phyloP scores from a whole-genome alignment of 2,797 vertebrate species.

The Coccyzus lansbergi region DNA sequence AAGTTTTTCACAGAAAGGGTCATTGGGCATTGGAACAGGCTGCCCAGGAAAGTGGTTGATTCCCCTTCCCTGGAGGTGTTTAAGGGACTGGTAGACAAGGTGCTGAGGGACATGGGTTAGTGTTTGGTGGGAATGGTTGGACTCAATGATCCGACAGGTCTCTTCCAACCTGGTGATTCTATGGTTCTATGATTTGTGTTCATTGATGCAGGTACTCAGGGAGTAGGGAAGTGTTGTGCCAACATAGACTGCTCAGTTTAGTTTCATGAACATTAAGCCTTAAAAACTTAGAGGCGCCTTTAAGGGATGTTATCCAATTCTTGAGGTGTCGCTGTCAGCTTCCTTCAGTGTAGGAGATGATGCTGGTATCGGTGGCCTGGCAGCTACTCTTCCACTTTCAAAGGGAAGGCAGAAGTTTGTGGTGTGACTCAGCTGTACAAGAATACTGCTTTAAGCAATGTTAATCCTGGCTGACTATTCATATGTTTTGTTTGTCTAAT shows the following conservation, averaged over 20 bases:
- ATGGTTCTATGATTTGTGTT: no score
- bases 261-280: background rate
- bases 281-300: background rate
- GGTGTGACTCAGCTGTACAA: conserved; percentile 49
- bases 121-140: no score
- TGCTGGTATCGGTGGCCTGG: background rate
- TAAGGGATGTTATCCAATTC: no score
- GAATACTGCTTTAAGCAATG: background rate
- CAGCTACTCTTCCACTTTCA: background rate
- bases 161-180: no score
- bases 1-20: no score
- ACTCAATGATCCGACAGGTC: no score
- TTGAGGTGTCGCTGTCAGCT: background rate
- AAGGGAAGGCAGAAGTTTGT: background rate
- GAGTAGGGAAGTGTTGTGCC: background rate
- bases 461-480: background rate
- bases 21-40: no score
- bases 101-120: no score
- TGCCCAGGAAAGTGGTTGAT: no score
- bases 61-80: no score
- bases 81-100: no score
- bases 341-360: background rate
- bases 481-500: conserved; percentile 10
- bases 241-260: background rate
- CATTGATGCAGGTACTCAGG: fast-evolving